Conservation (phyloP, 1,140 invertebrate genomes). For the Neomicropteryx cornuta region DNA sequence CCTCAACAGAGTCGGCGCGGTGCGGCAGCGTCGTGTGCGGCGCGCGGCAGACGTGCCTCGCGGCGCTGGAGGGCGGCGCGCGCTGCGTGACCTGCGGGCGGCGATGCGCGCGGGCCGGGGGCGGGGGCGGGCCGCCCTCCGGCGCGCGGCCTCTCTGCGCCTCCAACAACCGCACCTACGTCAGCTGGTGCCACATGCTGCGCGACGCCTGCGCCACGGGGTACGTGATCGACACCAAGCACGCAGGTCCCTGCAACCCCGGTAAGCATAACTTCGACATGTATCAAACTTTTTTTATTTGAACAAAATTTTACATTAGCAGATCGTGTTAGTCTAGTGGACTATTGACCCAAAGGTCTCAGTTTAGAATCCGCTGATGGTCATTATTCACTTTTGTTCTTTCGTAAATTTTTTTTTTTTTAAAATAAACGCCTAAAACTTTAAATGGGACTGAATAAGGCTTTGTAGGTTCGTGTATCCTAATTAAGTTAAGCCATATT, state of each 20-base stretch:
- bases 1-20: constrained; percentile 54
- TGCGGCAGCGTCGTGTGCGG: constrained; percentile 65
- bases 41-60: constrained; percentile 63
- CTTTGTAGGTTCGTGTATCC: too few relatives aligned
- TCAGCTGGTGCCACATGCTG: constrained; percentile 80
- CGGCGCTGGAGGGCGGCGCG: constrained; percentile 53
- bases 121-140: constrained; percentile 35
- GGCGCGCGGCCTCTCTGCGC: constrained; percentile 57
- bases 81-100: constrained; percentile 68
- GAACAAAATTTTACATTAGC: too few relatives aligned
- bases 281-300: too few relatives aligned
- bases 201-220: constrained; percentile 73
- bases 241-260: constrained; percentile 60
- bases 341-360: too few relatives aligned
- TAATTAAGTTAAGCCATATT: too few relatives aligned
- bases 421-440: too few relatives aligned
- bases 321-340: too few relatives aligned
- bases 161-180: constrained; percentile 71
- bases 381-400: too few relatives aligned
- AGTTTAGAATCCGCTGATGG: too few relatives aligned
- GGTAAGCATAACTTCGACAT: too few relatives aligned
- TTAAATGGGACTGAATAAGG: too few relatives aligned
- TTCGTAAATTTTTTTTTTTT: too few relatives aligned
- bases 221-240: constrained; percentile 62
- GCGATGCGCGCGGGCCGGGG: constrained; percentile 64